These are phyloP conservation scores for Halcyon leucocephala DNA, from an alignment of 2,797 vertebrate species.

Conservation along the genomic window DNA sequence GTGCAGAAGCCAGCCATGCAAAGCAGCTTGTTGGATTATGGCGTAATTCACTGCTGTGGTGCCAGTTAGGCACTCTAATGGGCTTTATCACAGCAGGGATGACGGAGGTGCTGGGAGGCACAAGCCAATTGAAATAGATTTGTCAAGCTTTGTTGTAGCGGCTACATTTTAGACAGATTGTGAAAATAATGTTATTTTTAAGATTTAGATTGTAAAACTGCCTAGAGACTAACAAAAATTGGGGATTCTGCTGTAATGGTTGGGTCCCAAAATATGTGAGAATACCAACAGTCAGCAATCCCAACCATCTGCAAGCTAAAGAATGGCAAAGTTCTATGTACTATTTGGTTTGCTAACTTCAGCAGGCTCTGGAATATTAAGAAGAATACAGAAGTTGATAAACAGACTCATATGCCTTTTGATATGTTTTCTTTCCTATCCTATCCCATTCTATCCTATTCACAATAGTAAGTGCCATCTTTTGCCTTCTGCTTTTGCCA, in stretches of 20 bases:
- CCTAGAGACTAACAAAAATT: not conserved
- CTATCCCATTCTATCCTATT: not conserved
- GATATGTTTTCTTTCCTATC: not conserved
- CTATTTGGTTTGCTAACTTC: constrained; percentile 11
- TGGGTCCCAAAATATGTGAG: not conserved
- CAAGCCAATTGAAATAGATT: constrained; percentile 18
- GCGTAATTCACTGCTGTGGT: constrained; percentile 22
- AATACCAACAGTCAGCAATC: not conserved
- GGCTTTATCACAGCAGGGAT: constrained; percentile 45
- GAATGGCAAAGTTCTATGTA: not conserved
- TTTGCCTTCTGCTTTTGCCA: not conserved
- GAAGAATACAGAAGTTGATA: not conserved
- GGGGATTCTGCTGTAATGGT: not conserved
- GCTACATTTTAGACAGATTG: not conserved
- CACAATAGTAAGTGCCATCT: not conserved
- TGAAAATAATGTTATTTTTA: not conserved
- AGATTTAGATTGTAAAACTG: not conserved
- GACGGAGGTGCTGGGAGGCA: constrained; percentile 22
- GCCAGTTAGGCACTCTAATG: constrained; percentile 24
- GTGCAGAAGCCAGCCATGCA: constrained; percentile 2
- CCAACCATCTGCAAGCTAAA: not conserved
- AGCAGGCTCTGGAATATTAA: not conserved
- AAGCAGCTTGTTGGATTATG: constrained; percentile 42
- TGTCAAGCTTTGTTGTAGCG: not conserved
- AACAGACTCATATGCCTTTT: not conserved